Evolutionary conservation across 1,140 invertebrate genomes (phyloP).

Genomic region (Brachionus angularis): DNA sequence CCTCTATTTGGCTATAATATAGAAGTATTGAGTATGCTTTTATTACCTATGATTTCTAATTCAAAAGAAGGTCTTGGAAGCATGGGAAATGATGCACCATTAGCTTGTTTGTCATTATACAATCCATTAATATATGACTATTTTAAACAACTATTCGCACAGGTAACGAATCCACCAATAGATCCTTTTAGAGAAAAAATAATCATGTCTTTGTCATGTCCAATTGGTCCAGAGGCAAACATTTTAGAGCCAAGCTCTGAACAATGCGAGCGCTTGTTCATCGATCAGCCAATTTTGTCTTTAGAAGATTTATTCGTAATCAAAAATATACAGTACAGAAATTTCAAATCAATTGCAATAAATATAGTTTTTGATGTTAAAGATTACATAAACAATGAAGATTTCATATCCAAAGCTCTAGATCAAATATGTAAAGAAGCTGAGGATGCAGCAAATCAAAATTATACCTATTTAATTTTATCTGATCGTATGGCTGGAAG

Average conservation of each 20-base stretch:
- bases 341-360: slow-evolving; percentile 68
- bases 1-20: slow-evolving; percentile 87
- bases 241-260: slow-evolving; percentile 80
- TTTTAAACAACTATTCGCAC: slow-evolving; percentile 97
- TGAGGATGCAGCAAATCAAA: slow-evolving; percentile 67
- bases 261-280: slow-evolving; percentile 86
- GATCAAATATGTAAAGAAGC: slow-evolving; percentile 76
- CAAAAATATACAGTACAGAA: slow-evolving; percentile 75
- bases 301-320: slow-evolving; percentile 81
- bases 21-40: slow-evolving; percentile 86
- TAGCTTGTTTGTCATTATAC: slow-evolving; percentile 89
- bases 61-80: slow-evolving; percentile 97
- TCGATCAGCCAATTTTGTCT: slow-evolving; percentile 89
- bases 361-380: slow-evolving; percentile 65
- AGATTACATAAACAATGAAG: slow-evolving; percentile 64
- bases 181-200: slow-evolving; percentile 98
- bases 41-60: slow-evolving; percentile 91
- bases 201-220: slow-evolving; percentile 64
- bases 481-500: slow-evolving; percentile 75
- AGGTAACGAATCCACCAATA: slow-evolving; percentile 97
- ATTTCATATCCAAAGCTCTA: slow-evolving; percentile 72
- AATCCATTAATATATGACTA: slow-evolving; percentile 92
- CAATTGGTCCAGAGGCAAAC: slow-evolving; percentile 79
- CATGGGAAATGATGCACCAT: slow-evolving; percentile 96
- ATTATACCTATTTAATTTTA: slow-evolving; percentile 80